Percentiles rank a stretch among this genome's conserved stretches.
Conservation (phyloP, 2,113 vertebrate genomes). For the Gadus chalcogrammus region DNA sequence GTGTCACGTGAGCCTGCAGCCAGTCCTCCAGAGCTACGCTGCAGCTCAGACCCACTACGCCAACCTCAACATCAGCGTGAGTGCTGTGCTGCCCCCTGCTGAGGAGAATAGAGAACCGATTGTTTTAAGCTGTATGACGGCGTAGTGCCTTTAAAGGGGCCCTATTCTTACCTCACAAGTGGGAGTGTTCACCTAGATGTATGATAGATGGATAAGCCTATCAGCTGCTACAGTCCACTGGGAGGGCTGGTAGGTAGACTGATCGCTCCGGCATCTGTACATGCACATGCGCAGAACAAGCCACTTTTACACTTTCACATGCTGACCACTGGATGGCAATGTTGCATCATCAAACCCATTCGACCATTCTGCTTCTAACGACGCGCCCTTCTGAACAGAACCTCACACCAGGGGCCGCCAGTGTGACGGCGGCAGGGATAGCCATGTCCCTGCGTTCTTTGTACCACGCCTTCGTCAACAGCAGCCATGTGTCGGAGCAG, state of each 20-base stretch:
- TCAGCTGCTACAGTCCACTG: no score
- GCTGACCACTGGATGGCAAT: constrained; percentile 64
- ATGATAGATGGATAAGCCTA: no score
- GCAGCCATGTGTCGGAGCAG: constrained; percentile 24
- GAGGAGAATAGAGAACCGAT: background rate
- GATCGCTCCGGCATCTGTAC: no score
- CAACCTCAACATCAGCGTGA: constrained; percentile 55
- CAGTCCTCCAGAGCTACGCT: constrained; percentile 40
- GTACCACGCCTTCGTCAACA: constrained; percentile 48
- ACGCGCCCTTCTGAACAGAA: constrained; percentile 45
- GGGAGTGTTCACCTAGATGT: no score
- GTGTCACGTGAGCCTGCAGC: constrained; percentile 58
- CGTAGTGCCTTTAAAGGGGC: no score
- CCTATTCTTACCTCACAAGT: no score
- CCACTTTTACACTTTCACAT: background rate
- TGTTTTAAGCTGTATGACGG: no score
- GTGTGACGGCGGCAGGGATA: constrained; percentile 51
- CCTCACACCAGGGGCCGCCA: constrained; percentile 38
- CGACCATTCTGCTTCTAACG: no score
- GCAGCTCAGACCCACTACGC: background rate
- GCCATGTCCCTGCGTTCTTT: constrained; percentile 44
- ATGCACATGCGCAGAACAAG: no score
- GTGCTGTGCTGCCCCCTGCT: constrained; percentile 17
- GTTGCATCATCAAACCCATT: constrained; percentile 34
- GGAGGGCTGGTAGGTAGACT: no score